Evolutionary conservation across 2,888 invertebrate genomes (phyloP), one percentile per base, ranked within the genome.

Genomic region (Octonoba sinensis): DNA sequence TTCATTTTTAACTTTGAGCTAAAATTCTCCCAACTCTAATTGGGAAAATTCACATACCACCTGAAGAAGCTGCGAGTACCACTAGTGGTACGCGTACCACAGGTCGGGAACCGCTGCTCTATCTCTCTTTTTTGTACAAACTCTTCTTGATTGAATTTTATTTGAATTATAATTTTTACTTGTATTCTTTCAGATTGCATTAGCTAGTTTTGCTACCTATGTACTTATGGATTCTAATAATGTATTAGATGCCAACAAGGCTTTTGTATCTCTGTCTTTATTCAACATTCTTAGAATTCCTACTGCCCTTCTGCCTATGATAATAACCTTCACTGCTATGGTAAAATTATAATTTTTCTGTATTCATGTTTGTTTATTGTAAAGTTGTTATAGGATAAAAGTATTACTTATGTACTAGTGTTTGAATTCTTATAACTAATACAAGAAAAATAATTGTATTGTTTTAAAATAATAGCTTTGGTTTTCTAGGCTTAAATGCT

Each of bases 131-230:
- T 11, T 36, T 36, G 8, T 36, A 6, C 8, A 36, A 36, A 36
- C 36, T 36, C 8, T 8, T 36, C 8, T 36, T 36, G 1, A 11
- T 1, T 36, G 36, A 36, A 36, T 36, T 36, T 2, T 36, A 36
- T 36, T 36, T 36, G 6, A 36, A 36, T 36, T 8, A 8, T 36
- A 36, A 36, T 36, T 36, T 36, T 36, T 36, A 36, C 11, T 36
- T 36, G 6, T 3, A 11, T 24, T 59, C 1, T 51, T 22, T 22
- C 44, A 83, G 83, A 95, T 96, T 85, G 93, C 94, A 85, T 91
- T 96, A 88, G 90, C 93, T 85, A 95, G 95, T 85, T 96, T 96
- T 90, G 92, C 87, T 1, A 87, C 86, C 0, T 89, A 86, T 78
- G 86, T 88, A 8, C 86, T 86, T 62, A 85, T 86, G 6, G 84